phyloP scores from a whole-genome alignment of 2,113 vertebrate genomes.

The Dipodomys merriami region DNA sequence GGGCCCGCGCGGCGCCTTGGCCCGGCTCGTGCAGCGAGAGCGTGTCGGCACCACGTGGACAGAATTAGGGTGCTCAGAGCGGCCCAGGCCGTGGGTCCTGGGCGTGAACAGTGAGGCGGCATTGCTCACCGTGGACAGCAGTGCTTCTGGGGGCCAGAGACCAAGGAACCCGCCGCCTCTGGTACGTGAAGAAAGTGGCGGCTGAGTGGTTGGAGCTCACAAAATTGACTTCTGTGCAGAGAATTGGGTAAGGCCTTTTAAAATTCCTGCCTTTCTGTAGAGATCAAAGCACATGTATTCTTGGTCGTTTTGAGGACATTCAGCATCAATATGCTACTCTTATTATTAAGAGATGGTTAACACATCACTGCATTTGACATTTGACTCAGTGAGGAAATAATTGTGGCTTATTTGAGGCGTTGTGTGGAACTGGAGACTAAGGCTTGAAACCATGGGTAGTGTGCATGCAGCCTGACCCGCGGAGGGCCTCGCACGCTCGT shows the following conservation, averaged over 20 bases:
- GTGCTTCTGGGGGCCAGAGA: not conserved
- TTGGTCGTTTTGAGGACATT: conserved; percentile 39
- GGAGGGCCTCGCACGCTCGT: too few species aligned
- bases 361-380: conserved; percentile 20
- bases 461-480: too few species aligned
- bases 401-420: not conserved
- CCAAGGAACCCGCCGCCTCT: conserved; percentile 41
- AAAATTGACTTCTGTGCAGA: not conserved
- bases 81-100: conserved; percentile 35
- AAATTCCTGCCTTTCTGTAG: not conserved
- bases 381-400: conserved; percentile 38
- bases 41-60: conserved; percentile 35
- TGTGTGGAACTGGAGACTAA: not conserved
- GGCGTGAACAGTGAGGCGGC: conserved; percentile 43
- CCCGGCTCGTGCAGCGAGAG: not conserved
- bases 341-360: conserved; percentile 17
- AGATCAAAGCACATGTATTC: not conserved
- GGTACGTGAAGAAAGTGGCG: not conserved
- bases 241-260: not conserved
- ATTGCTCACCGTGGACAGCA: too few species aligned
- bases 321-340: conserved; percentile 9
- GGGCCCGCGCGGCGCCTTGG: too few species aligned
- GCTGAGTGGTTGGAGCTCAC: not conserved
- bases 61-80: not conserved
- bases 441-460: not conserved